phyloP scores from a whole-genome alignment of 2,113 vertebrate genomes.

The Phasianus colchicus region DNA sequence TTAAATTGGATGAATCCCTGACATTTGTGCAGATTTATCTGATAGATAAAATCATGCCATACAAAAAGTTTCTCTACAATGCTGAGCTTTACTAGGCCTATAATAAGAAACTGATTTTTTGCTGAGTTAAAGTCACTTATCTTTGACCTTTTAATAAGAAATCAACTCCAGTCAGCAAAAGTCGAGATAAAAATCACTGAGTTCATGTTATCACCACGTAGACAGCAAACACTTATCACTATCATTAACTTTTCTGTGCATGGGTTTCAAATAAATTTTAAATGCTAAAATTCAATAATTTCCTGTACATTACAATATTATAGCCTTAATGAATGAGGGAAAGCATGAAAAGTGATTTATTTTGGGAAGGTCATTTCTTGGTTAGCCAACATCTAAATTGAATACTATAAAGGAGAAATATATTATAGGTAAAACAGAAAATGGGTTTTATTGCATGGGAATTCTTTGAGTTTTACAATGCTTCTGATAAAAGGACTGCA shows the following conservation, averaged over 20 bases:
- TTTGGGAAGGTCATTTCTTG: constrained; percentile 47
- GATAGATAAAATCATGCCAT: constrained; percentile 52
- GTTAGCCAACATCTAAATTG: constrained; percentile 21
- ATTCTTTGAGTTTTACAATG: constrained; percentile 42
- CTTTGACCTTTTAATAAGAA: constrained; percentile 64
- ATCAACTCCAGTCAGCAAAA: constrained; percentile 55
- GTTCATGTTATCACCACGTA: constrained; percentile 1
- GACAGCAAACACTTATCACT: constrained; percentile 7
- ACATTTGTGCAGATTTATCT: constrained; percentile 46
- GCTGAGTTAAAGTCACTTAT: constrained; percentile 59
- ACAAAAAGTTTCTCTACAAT: constrained; percentile 12
- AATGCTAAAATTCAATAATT: constrained; percentile 35
- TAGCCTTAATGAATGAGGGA: constrained; percentile 36
- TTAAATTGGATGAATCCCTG: constrained; percentile 55
- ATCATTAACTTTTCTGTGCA: not conserved
- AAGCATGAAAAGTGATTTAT: constrained; percentile 48
- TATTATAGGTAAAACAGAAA: constrained; percentile 32
- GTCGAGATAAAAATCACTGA: constrained; percentile 51
- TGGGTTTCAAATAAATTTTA: constrained; percentile 49
- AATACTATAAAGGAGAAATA: constrained; percentile 43
- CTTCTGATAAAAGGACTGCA: constrained; percentile 43
- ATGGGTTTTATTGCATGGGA: constrained; percentile 41
- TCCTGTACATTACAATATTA: constrained; percentile 21
- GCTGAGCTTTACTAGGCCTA: not conserved
- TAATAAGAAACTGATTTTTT: constrained; percentile 59